Base-by-base conservation (phyloP, 2,113 vertebrate species). In the Mobula birostris region DNA sequence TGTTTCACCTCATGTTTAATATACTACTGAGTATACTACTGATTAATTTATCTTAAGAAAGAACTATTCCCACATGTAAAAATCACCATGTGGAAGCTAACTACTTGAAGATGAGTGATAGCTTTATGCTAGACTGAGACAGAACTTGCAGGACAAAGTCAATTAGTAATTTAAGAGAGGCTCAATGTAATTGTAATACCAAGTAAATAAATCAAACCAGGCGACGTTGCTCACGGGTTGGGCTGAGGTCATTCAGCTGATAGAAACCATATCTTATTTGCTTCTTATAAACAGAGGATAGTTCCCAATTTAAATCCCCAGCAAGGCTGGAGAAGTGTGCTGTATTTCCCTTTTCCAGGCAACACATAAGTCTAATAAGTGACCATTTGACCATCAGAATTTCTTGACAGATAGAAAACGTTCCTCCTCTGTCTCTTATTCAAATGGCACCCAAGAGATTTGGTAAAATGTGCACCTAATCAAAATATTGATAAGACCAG, bases 211-310 rank as follows among this genome's bases (percentile, higher is more conserved):
- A 83, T 21, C 40, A 82, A 82, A 40, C 80, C 80, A 83, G 40
- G 40, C 40, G 24, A 48, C 40, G 40, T 56, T 24, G 56, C 40
- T 83, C 80, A 83, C 14, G 17, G 80, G 80, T 24, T 83, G 80
- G 40, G 80, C 80, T 83, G 80, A 83, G 80, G 80, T 83, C 80
- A 83, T 17, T 56, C 80, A 83, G 56, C 80, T 56, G 80, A 48
- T 83, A 40, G 80, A 83, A 83, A 24, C 40, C 40, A 83, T 83
- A 48, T 83, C 80, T 83, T 48, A 48, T 48, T 83, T 24, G 9
- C 19, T 2, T 83, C 80, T 48, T 56, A 56, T 83, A 56, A 56
- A 56, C 56, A 83, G 7, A 83, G 80, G 40, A 83, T 83, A 83
- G 21, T 56, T 83, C 80, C 21, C 9, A 40, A 21, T 82, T 82